Evolutionary conservation across 2,888 invertebrate genomes (phyloP), one percentile per base, ranked within the genome.

Genomic region (Agapostemon virescens): DNA sequence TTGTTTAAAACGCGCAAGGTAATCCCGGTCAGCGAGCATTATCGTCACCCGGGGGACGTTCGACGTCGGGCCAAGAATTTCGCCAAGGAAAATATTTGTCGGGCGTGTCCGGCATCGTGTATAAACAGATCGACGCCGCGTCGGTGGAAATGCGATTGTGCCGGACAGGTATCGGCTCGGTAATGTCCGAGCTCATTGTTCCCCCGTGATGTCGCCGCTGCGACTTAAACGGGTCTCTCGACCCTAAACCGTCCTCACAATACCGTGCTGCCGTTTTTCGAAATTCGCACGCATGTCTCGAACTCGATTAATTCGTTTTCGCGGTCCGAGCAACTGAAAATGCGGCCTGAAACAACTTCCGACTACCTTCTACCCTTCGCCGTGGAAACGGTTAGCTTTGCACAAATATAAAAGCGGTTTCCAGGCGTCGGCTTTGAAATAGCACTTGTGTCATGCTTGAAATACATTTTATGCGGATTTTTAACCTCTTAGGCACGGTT

Each of bases 31-130:
- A 84, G 84, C 82, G 87, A 85, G 91, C 85, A 91, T 92, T 91
- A 90, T 87, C 88, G 87, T 84, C 84, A 83, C 80, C 83, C 85
- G 45, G 66, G 69, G 79, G 79, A 58, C 64, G 69, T 70, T 69
- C 73, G 66, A 72, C 73, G 75, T 69, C 69, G 4, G 77, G 74
- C 77, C 72, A 85, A 87, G 89, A 88, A 87, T 89, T 89, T 88
- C 82, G 82, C 87, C 85, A 88, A 89, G 86, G 88, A 90, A 91
- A 92, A 92, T 92, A 92, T 92, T 92, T 92, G 90, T 91, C 90
- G 89, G 90, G 90, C 91, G 90, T 91, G 91, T 92, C 90, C 87
- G 88, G 85, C 88, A 88, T 88, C 89, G 90, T 91, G 89, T 91
- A 92, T 90, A 92, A 91, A 92, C 92, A 91, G 92, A 91, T 92